phyloP scores from a whole-genome alignment of 2,888 invertebrate species.

The Neoaliturus tenellus region DNA sequence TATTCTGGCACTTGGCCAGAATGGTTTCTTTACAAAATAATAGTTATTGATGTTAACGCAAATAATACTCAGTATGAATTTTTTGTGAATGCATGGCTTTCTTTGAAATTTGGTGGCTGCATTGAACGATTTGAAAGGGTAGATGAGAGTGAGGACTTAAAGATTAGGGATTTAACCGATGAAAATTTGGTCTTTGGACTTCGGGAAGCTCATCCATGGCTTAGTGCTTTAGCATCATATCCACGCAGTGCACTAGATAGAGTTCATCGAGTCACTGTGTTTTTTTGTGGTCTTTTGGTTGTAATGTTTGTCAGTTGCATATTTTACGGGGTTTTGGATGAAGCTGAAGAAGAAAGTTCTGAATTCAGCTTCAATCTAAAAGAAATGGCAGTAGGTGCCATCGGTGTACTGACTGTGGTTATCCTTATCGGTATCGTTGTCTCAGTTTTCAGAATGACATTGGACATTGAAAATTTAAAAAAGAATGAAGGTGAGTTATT shows the following conservation, averaged over 20 bases:
- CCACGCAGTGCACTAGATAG: background rate
- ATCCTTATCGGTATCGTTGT: background rate
- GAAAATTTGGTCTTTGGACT: conserved; percentile 1
- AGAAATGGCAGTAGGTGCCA: background rate
- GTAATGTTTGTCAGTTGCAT: conserved; percentile 1
- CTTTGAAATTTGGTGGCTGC: background rate
- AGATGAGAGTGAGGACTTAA: background rate
- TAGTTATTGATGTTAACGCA: background rate
- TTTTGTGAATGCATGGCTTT: background rate
- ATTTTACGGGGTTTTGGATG: background rate
- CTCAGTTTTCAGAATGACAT: background rate
- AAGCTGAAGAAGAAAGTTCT: background rate
- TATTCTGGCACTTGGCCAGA: background rate
- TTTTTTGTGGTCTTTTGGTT: background rate
- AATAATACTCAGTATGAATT: background rate
- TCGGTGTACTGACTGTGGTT: background rate
- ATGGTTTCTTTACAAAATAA: conserved; percentile 10
- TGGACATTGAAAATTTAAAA: background rate
- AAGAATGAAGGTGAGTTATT: background rate
- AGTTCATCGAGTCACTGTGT: background rate
- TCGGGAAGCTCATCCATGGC: conserved; percentile 4
- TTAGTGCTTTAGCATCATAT: background rate
- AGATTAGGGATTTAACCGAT: background rate
- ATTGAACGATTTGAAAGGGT: conserved; percentile 4
- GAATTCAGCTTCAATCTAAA: background rate